Conservation (phyloP, 1,140 invertebrate species). For the Procambarus clarkii region DNA sequence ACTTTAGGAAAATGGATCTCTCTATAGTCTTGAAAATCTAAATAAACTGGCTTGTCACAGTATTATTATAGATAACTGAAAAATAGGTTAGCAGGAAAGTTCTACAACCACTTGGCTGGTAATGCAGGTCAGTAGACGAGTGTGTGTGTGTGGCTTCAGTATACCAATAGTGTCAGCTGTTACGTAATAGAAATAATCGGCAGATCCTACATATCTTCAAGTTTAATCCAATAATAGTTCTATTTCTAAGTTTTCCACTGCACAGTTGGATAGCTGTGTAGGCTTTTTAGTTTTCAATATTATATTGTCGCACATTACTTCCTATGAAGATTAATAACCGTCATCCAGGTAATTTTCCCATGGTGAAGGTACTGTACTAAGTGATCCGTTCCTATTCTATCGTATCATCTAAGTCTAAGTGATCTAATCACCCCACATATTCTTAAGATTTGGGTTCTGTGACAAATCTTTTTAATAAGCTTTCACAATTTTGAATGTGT, state of each 20-base stretch:
- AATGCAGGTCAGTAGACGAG: not conserved
- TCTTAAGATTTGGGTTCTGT: not conserved
- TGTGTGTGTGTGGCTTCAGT: not conserved
- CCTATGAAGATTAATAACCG: not conserved
- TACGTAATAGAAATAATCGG: not conserved
- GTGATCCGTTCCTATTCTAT: not conserved
- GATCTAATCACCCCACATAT: not conserved
- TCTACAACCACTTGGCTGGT: too few species aligned
- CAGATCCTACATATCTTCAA: not conserved
- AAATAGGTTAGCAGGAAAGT: too few species aligned
- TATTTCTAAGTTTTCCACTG: not conserved
- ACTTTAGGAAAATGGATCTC: too few species aligned
- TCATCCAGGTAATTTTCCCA: not conserved
- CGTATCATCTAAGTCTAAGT: not conserved
- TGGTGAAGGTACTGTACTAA: not conserved
- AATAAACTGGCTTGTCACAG: too few species aligned
- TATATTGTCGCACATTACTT: not conserved
- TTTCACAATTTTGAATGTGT: slow-evolving; percentile 14
- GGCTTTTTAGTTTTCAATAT: not conserved
- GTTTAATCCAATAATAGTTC: not conserved
- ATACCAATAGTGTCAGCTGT: not conserved
- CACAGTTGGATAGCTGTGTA: not conserved
- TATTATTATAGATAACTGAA: too few species aligned
- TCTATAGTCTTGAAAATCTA: too few species aligned
- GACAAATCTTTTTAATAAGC: slow-evolving; percentile 1